Evolutionary conservation across 2,113 vertebrate species (phyloP), one percentile per base, ranked within the genome.

Genomic region (Trogon surrucura): DNA sequence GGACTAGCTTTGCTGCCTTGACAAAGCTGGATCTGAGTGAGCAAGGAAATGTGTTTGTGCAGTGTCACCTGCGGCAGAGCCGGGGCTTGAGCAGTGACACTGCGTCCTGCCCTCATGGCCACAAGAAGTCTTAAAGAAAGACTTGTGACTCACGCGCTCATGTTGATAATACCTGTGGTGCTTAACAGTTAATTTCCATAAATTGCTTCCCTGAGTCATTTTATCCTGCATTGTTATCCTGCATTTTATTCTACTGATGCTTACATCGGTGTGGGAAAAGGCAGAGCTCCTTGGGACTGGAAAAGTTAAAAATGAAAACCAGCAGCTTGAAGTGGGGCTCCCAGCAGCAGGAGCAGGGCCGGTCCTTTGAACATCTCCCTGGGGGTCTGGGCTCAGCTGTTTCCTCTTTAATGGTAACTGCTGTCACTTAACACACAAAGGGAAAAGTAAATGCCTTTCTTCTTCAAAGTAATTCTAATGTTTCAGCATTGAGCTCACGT

Each of bases 401-500:
- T 91, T 57, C 72, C 69, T 89, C 75, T 88, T 60, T 74, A 50
- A 60, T n/a, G 70, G 65, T 85, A 78, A 77, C 80, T 94, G 85
- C 75, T 93, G 93, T 79, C 77, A 45, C 77, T 86, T 87, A 30
- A 58, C 36, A 11, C 64, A 51, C 72, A 84, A 75, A 81, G 54
- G 66, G 74, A 91, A 47, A 93, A 95, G 88, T 94, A 95, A 95
- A 93, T 88, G 91, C 53, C 53, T 97, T 88, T 96, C 77, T 93
- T 80, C 81, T 94, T 95, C 93, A 60, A 50, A 93, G 93, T 79
- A 69, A 32, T 50, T 90, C 26, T 84, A 22, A 65, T 7, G 41
- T 93, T 92, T 92, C 92, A 92, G 91, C 92, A 45, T 30, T 73
- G 69, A 51, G 85, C 91, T 93, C 61, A 44, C 10, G 1, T 57